Evolutionary conservation across 2,113 vertebrate genomes (phyloP), one percentile per base, ranked within the genome.

Genomic region (Bubo bubo): DNA sequence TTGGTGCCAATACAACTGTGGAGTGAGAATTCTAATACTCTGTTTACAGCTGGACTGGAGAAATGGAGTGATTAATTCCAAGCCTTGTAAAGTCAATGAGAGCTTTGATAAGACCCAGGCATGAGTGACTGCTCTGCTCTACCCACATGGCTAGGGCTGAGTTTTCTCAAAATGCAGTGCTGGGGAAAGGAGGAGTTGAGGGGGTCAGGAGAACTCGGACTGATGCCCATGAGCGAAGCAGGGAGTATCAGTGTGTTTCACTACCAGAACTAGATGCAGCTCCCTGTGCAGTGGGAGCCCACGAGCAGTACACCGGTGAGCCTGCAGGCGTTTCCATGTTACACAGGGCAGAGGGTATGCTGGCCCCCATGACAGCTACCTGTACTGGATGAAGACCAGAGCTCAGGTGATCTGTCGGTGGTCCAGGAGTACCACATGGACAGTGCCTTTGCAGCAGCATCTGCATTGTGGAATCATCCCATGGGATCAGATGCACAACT

Each of bases 11-110:
- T 71, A 32, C 39, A 85, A 5, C 55, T 13, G 0, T 50, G 53
- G 26, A 45, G 27, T 79, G 35, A 32, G 32, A 71, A 80, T 96
- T 66, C 81, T 72, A 59, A 73, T 89, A 64, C 58, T 89, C 55
- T 80, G 26, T 70, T 92, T 81, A 24, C 41, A 75, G 39, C 35
- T 63, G 73, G 68, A 22, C 43, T 72, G 45, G 84, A 68, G 63
- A 75, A 41, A 15, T 34, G 12, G 23, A 47, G 17, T 39, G 15
- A 62, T 91, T 77, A 28, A 72, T 45, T 94, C 67, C 56, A 79
- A 92, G 63, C 55, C 14, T 90, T 24, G 12, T 66, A 55, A 91
- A 92, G 72, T 92, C 82, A 79, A 0, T 56, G 56, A 80, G 59
- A 86, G 39, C 56, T 79, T 80, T 56, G 58, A 1, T 70, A 73